Base-by-base conservation (phyloP, 2,888 invertebrate genomes). In the Ametastegia equiseti region DNA sequence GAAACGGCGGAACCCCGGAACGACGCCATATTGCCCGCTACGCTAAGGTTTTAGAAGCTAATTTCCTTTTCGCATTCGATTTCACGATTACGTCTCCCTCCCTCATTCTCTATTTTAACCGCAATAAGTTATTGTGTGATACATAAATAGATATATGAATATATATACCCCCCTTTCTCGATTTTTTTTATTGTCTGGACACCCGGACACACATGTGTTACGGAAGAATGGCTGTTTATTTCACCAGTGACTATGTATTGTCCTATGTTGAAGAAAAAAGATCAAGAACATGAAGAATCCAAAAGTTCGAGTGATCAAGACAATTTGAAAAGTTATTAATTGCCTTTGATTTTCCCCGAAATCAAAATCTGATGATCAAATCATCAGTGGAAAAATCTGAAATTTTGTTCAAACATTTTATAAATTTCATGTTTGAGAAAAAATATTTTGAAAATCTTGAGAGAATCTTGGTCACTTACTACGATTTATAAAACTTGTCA, bases 21-120 rank as follows among this genome's bases (percentile, higher is more conserved):
- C 83, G 81, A 85, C 86, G 19, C 63, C 60, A 33, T 42, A 13
- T n/a, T 54, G 45, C 60, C 27, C 11, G n/a, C n/a, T n/a, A n/a
- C n/a, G n/a, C 80, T 67, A 67, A 36, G 67, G 67, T 67, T 69
- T 86, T 87, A 86, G 86, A 87, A 87, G 88, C 90, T 91, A 91
- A 91, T 91, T 91, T 91, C 91, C 91, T 88, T 87, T 86, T 86
- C 88, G 84, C 90, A 87, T 91, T 91, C 89, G 90, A 90, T 91
- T 90, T 88, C 88, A 88, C 88, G 86, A 86, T 63, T n/a, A 42
- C 27, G 84, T 88, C 88, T 67, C 63, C 78, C 54, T 54, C 80
- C 82, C 65, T 39, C 60, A 30, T 39, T 39, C 15, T 67, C 65
- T n/a, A 15, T 67, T 33, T 67, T 19, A 45, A 83, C 84, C 81